phyloP scores from a whole-genome alignment of 2,113 vertebrate species.

The Catharus fuscescens region DNA sequence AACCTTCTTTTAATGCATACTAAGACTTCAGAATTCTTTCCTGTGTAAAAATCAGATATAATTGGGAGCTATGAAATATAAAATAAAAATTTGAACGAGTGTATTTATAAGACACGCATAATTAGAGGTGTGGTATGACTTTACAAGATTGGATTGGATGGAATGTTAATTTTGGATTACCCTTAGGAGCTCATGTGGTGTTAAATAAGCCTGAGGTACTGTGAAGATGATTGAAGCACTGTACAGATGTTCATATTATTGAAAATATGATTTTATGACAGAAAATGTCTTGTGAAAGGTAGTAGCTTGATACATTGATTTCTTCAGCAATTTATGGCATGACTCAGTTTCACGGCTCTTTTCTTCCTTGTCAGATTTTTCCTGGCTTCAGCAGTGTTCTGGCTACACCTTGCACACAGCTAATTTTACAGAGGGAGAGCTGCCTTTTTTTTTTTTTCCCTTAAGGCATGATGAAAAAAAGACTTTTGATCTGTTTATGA shows the following conservation, averaged over 20 bases:
- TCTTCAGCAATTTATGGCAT: not conserved
- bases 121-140: not conserved
- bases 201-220: not conserved
- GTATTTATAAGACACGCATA: not conserved
- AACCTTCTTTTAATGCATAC: not conserved
- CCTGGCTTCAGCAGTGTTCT: not conserved
- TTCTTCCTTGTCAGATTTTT: not conserved
- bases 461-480: not conserved
- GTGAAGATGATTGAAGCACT: not conserved
- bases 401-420: not conserved
- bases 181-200: not conserved
- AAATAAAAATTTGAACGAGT: not conserved
- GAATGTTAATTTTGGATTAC: not conserved
- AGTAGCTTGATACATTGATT: not conserved
- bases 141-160: not conserved
- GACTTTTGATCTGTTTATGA: not conserved
- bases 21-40: not conserved
- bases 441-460: not conserved
- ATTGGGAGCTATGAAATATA: not conserved
- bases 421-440: not conserved
- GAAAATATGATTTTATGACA: not conserved
- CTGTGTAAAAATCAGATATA: not conserved
- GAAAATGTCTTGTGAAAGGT: not conserved
- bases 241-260: not conserved
- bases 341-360: not conserved